Evolutionary conservation across 2,888 invertebrate species (phyloP).

Genomic region (Phoronis australis): DNA sequence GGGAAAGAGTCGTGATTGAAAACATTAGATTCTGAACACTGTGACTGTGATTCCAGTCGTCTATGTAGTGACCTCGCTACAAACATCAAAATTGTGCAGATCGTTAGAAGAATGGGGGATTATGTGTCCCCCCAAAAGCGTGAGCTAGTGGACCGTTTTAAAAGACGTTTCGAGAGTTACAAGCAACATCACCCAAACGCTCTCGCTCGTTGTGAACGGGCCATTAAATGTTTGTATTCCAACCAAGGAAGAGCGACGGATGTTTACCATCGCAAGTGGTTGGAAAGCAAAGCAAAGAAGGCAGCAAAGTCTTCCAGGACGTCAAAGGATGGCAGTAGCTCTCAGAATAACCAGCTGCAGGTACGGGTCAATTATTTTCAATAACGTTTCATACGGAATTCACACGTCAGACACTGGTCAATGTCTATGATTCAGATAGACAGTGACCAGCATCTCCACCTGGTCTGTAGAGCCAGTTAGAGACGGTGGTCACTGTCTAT

Average conservation of each 20-base stretch:
- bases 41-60: too few relatives aligned
- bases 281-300: constrained; percentile 85
- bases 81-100: constrained; percentile 11
- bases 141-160: constrained; percentile 77
- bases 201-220: constrained; percentile 81
- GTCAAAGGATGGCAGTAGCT: constrained; percentile 10
- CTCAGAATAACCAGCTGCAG: too few relatives aligned
- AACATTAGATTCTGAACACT: too few relatives aligned
- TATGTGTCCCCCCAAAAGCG: constrained; percentile 53
- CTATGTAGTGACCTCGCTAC: too few relatives aligned
- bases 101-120: constrained; percentile 52
- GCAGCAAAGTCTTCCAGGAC: constrained; percentile 52
- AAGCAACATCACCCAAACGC: constrained; percentile 79
- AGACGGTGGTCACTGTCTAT: too few relatives aligned
- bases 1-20: too few relatives aligned
- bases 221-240: constrained; percentile 80
- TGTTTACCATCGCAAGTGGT: constrained; percentile 79
- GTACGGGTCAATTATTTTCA: too few relatives aligned
- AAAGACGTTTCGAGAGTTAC: constrained; percentile 80
- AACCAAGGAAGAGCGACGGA: constrained; percentile 86
- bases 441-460: too few relatives aligned
- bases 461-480: too few relatives aligned
- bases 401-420: too few relatives aligned
- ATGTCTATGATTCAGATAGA: too few relatives aligned
- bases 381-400: too few relatives aligned